Percentiles rank a stretch among this genome's conserved stretches.
Conservation (phyloP, 2,113 vertebrate genomes). For the Cephalopterus ornatus region DNA sequence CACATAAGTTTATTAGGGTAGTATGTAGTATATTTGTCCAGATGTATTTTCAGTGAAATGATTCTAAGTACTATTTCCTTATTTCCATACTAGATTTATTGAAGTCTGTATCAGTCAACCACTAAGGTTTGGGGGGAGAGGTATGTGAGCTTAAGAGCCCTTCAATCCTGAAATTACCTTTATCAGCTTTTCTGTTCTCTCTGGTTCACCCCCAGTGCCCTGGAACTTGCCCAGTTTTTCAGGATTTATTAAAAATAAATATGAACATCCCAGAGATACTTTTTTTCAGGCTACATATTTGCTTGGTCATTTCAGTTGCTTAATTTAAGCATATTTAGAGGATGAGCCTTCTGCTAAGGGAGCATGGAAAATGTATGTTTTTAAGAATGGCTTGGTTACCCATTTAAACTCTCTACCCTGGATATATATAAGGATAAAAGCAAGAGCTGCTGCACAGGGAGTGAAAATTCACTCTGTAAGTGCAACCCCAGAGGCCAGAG, state of each 20-base stretch:
- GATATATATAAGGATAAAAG: background rate
- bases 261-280: background rate
- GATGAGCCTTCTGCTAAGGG: background rate
- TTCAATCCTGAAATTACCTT: background rate
- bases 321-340: background rate
- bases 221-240: background rate
- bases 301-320: background rate
- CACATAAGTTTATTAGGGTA: background rate
- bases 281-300: background rate
- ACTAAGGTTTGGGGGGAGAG: background rate
- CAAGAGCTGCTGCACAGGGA: background rate
- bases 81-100: background rate
- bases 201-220: background rate
- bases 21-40: background rate
- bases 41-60: background rate
- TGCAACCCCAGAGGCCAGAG: background rate
- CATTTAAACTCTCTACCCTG: background rate
- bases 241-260: slow-evolving; percentile 13
- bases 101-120: background rate
- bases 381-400: background rate
- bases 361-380: background rate
- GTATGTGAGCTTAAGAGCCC: background rate
- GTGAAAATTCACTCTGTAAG: background rate
- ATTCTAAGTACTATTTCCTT: background rate
- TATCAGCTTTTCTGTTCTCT: background rate